Evolutionary conservation across 2,113 vertebrate genomes (phyloP).

Genomic region (Numida meleagris): DNA sequence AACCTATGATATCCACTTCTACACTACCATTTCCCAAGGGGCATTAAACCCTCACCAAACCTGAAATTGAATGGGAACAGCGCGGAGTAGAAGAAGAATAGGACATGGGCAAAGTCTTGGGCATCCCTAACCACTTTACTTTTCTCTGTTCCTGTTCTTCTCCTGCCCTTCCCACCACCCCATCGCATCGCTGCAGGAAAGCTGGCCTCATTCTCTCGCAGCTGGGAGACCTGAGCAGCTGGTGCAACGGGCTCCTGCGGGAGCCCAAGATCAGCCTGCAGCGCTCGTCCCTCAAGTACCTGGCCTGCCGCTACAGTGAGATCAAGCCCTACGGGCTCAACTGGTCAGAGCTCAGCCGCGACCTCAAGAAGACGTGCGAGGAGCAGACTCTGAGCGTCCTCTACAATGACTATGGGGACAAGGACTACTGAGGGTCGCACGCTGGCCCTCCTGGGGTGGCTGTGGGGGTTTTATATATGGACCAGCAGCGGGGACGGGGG

Average conservation of each 20-base stretch:
- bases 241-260: slow-evolving; percentile 93
- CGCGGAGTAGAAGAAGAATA: neutral
- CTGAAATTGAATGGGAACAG: neutral
- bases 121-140: neutral
- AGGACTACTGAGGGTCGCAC: slow-evolving; percentile 84
- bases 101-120: neutral
- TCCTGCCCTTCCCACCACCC: neutral
- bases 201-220: slow-evolving; percentile 95
- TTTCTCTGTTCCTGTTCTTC: slow-evolving; percentile 19
- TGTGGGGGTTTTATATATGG: slow-evolving; percentile 58
- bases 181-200: slow-evolving; percentile 83
- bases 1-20: too few species aligned
- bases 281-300: slow-evolving; percentile 89
- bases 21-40: neutral
- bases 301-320: slow-evolving; percentile 96
- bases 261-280: slow-evolving; percentile 93
- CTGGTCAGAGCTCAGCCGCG: slow-evolving; percentile 91
- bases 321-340: slow-evolving; percentile 92
- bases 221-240: slow-evolving; percentile 89
- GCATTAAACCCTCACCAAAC: neutral
- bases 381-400: slow-evolving; percentile 91
- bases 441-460: neutral
- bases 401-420: slow-evolving; percentile 97
- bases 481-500: neutral
- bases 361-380: slow-evolving; percentile 94